Conservation (phyloP, 1,140 invertebrate species). For the Drosophila pallidifrons region DNA sequence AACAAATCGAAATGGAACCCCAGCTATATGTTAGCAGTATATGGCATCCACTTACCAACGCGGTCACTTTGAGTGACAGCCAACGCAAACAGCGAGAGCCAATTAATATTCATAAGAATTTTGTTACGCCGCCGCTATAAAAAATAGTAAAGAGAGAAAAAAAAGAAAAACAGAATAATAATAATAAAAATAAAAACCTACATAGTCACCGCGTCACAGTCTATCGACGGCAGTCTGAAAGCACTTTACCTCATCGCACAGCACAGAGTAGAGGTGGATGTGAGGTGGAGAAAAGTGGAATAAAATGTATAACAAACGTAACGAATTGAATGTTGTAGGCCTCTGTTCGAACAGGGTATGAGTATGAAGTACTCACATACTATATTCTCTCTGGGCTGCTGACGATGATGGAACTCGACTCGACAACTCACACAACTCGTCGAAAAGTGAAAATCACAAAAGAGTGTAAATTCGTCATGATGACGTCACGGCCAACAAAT, state of each 20-base stretch:
- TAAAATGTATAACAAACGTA: slow-evolving; percentile 62
- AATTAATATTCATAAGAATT: slow-evolving; percentile 67
- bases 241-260: slow-evolving; percentile 46
- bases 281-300: slow-evolving; percentile 30
- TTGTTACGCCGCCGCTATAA: slow-evolving; percentile 47
- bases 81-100: slow-evolving; percentile 47
- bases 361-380: slow-evolving; percentile 24
- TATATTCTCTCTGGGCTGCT: slow-evolving; percentile 25
- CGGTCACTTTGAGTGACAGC: slow-evolving; percentile 45
- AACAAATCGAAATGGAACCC: slow-evolving; percentile 37
- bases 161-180: slow-evolving; percentile 27
- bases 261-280: slow-evolving; percentile 5
- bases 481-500: slow-evolving; percentile 67
- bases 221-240: slow-evolving; percentile 38
- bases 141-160: slow-evolving; percentile 2
- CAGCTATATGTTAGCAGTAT: background rate
- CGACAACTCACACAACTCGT: slow-evolving; percentile 15
- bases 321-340: slow-evolving; percentile 58
- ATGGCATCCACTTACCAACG: slow-evolving; percentile 44
- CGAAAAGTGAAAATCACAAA: slow-evolving; percentile 53
- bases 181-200: slow-evolving; percentile 51
- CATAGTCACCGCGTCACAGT: slow-evolving; percentile 46
- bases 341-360: slow-evolving; percentile 12
- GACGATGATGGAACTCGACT: slow-evolving; percentile 7
- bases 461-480: slow-evolving; percentile 63